Evolutionary conservation across 2,888 invertebrate species (phyloP).

Genomic region (Heteropelma amictum): DNA sequence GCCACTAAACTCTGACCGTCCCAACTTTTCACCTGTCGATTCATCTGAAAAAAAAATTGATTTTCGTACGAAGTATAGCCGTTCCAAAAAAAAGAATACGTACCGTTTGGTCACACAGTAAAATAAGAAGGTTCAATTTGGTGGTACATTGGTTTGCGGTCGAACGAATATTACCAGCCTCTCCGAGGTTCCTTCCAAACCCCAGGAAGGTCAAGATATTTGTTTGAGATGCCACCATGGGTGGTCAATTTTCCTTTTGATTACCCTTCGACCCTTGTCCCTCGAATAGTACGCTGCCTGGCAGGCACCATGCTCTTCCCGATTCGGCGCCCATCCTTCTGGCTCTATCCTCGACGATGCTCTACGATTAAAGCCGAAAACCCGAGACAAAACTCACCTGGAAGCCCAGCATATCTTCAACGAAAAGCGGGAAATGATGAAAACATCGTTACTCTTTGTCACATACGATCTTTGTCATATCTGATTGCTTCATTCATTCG

Average conservation of each 20-base stretch:
- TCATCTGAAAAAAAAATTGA: conserved; percentile 2
- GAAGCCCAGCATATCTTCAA: not conserved
- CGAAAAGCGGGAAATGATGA: not conserved
- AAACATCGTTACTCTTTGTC: conserved; percentile 6
- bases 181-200: conserved; percentile 25
- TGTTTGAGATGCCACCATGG: conserved; percentile 47
- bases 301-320: not conserved
- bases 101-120: not conserved
- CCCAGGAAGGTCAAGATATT: conserved; percentile 46
- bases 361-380: conserved; percentile 1
- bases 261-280: conserved; percentile 30
- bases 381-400: conserved; percentile 1
- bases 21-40: not conserved
- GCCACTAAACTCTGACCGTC: not conserved
- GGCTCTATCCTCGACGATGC: not conserved
- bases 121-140: conserved; percentile 37
- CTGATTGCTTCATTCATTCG: not conserved
- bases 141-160: conserved; percentile 35
- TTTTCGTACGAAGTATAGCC: not conserved
- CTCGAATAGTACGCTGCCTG: not conserved
- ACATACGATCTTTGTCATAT: not conserved
- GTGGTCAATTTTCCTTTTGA: conserved; percentile 58
- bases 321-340: not conserved
- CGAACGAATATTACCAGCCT: conserved; percentile 4
- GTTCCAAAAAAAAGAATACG: not conserved